Base-by-base conservation (phyloP, 1,140 invertebrate genomes). In the Tribolium castaneum region DNA sequence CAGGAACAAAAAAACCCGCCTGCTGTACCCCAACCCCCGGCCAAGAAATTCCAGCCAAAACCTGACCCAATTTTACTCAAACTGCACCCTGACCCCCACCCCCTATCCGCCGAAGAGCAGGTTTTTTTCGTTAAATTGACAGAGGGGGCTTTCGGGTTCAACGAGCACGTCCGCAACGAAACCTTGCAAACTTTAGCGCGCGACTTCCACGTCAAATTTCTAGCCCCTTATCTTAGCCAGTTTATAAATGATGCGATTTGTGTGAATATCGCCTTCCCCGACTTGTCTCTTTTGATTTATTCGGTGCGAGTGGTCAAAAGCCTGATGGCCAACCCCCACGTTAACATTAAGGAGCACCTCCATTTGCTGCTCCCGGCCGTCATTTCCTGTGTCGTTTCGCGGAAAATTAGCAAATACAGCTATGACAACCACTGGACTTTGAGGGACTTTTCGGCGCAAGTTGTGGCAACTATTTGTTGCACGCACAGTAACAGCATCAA, bases 341-440 rank as follows among this genome's bases (percentile, higher is more conserved):
- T 83, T 1, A 14, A 78, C 19, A 14, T 82, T 22, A 80, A 79
- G 34, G 70, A 73, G 10, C 39, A 80, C 19, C 75, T 83, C 7
- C 81, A 83, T 49, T 54, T 79, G 16, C 22, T 83, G 0, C 14
- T 83, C 30, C 82, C 82, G 4, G 77, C 78, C 0, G 49, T 81
- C 14, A 14, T 82, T 6, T 83, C 82, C 3, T 83, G 82, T 73
- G 77, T 71, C 0, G 50, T 83, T 45, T 75, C 82, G 6, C 79
- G 74, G 16, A 80, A 78, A 76, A 82, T 83, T 16, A 81, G 80
- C 45, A 83, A 80, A 73, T 82, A 83, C 72, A 79, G 78, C 35
- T 79, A 78, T 16, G 81, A 83, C 54, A 83, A 83, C 52, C 82
- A 83, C 35, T 83, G 82, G 82, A 82, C 81, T 7, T 74, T 83